A percentile compares a stretch with the other conserved stretches of the same genome.
phyloP scores from a whole-genome alignment of 2,888 invertebrate species.

The Strigamia maritima region DNA sequence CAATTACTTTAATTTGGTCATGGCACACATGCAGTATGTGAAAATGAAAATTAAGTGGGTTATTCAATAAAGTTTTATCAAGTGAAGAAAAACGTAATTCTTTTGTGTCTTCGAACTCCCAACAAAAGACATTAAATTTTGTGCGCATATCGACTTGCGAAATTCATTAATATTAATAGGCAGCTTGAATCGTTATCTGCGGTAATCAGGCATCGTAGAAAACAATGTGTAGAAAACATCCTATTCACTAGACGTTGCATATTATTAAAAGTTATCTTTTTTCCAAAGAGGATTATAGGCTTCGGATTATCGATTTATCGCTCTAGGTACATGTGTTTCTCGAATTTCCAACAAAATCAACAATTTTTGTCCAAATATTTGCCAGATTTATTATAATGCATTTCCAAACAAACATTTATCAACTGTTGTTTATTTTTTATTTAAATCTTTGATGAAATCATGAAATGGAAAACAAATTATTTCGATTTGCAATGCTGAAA shows the following conservation, averaged over 20 bases:
- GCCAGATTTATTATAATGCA: background rate
- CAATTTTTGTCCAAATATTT: background rate
- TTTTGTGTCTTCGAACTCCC: background rate
- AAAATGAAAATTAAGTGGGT: constrained; percentile 24
- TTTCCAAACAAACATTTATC: background rate
- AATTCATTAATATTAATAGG: constrained; percentile 34
- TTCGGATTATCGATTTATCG: constrained; percentile 1
- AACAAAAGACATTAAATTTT: constrained; percentile 31
- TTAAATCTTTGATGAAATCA: background rate
- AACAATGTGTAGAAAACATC: constrained; percentile 18
- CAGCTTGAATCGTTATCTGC: constrained; percentile 12
- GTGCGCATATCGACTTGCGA: constrained; percentile 21
- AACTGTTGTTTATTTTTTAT: background rate
- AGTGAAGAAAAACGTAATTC: constrained; percentile 5
- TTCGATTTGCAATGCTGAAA: background rate
- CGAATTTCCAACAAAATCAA: background rate
- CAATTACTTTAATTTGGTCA: constrained; percentile 6
- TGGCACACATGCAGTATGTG: background rate
- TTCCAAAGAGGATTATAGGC: constrained; percentile 1
- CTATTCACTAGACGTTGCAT: background rate
- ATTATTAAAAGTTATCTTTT: constrained; percentile 10
- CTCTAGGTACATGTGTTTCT: background rate
- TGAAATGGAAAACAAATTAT: background rate
- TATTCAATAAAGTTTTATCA: constrained; percentile 19
- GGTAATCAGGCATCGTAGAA: constrained; percentile 28